phyloP scores from a whole-genome alignment of 2,113 vertebrate species.

The Ptychochromis oligacanthus region DNA sequence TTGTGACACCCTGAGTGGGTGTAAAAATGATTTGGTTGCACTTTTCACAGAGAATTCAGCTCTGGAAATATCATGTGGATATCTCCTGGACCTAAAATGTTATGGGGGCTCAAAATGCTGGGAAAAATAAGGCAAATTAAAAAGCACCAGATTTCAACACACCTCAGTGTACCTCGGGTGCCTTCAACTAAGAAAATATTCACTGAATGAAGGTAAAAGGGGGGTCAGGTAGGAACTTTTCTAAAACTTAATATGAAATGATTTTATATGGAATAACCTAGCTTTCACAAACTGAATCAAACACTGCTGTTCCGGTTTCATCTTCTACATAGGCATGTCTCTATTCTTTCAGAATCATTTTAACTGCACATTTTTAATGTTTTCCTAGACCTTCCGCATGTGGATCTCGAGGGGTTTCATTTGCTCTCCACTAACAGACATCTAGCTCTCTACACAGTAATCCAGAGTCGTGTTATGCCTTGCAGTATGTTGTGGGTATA shows the following conservation, averaged over 20 bases:
- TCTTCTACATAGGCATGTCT: no score
- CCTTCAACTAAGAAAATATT: background rate
- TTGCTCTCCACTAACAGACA: background rate
- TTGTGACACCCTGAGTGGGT: background rate
- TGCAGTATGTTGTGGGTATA: constrained; percentile 17
- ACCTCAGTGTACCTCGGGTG: no score
- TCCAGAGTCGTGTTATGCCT: background rate
- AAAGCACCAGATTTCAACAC: background rate
- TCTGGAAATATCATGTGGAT: no score
- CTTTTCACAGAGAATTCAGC: background rate
- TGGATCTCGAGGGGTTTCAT: background rate
- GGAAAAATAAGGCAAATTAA: background rate
- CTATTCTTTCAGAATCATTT: background rate
- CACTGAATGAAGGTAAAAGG: background rate
- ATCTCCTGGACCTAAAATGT: background rate
- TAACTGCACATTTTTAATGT: background rate
- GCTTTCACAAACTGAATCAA: background rate
- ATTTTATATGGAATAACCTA: background rate
- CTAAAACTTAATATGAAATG: background rate
- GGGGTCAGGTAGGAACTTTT: background rate
- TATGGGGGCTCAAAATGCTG: background rate
- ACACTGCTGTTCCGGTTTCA: background rate
- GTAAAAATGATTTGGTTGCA: background rate
- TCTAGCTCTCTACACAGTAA: constrained; percentile 11
- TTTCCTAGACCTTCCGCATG: background rate